Evolutionary conservation across 2,888 invertebrate species (phyloP), one percentile per base, ranked within the genome.

Genomic region (Sarcophaga caerulescens): DNA sequence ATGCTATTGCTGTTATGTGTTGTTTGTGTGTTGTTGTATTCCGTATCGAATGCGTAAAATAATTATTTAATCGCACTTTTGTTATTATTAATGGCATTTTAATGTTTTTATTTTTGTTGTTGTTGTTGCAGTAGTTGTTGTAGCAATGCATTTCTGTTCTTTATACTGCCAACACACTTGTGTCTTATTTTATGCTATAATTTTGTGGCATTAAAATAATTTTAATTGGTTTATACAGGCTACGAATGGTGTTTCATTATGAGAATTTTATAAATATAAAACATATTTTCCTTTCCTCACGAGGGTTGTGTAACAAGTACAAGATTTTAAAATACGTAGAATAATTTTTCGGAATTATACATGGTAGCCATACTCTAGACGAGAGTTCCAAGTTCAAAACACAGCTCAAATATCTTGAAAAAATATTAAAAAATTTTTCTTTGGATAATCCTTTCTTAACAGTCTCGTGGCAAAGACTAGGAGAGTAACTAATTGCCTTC

Each of bases 21-120:
- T 35, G 45, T 69, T 23, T 59, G 35, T 1, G 10, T 60, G 44
- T 70, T 70, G 8, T 17, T 59, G 25, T n/a, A 62, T 69, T 78
- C 84, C 57, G 12, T 78, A 35, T 60, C 75, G 75, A 81, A 84
- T 86, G 86, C 86, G 86, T 86, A 81, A 74, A 81, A 86, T 86
- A 86, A 84, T 86, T 86, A 81, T 86, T 86, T 86, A 86, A 86
- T 86, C 75, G 81, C 74, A 75, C 81, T 80, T 83, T 78, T 77
- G 65, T 81, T 85, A 69, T 85, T 85, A 74, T 85, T 85, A 74
- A 81, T 85, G 85, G 63, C 69, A 81, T 80, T 84, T 84, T 75
- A 84, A 84, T 84, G 75, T 77, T 73, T 75, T 68, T 70, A 65
- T 65, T 57, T 21, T 52, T 70, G 12, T 45, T 23, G 63, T 70